Conservation (phyloP, 2,113 vertebrate species). For the Labrus mixtus region DNA sequence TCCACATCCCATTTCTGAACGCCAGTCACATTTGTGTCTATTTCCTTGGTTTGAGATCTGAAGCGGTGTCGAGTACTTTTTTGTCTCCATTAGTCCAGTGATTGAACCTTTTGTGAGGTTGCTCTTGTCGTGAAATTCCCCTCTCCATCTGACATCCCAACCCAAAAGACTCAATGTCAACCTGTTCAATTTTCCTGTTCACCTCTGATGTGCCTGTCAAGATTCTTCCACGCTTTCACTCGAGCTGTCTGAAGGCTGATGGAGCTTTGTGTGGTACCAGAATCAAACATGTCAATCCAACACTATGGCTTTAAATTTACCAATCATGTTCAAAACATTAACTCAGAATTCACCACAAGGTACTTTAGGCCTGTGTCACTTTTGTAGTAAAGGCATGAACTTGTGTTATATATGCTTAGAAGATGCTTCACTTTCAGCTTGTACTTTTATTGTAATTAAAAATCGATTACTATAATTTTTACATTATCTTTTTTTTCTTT, state of each 20-base stretch:
- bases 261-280: background rate
- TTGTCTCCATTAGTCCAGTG: slow-evolving; percentile 10
- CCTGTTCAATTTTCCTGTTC: slow-evolving; percentile 46
- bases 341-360: too few species aligned
- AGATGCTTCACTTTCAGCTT: too few species aligned
- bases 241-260: background rate
- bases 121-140: slow-evolving; percentile 19
- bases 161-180: slow-evolving; percentile 24
- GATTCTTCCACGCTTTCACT: background rate
- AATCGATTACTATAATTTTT: too few species aligned
- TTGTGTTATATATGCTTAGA: background rate
- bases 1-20: background rate
- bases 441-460: too few species aligned
- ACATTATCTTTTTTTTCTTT: too few species aligned
- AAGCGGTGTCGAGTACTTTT: background rate
- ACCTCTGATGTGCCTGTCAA: background rate
- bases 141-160: slow-evolving; percentile 9
- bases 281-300: background rate
- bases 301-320: background rate
- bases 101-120: slow-evolving; percentile 10
- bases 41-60: background rate
- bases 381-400: background rate
- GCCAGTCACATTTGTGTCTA: background rate
- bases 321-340: background rate
- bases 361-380: too few species aligned